A percentile compares a stretch with the other conserved stretches of the same genome.
These are phyloP conservation scores for Aphelocoma californica DNA, from an alignment of 2,797 vertebrate species.

Conservation along the genomic window DNA sequence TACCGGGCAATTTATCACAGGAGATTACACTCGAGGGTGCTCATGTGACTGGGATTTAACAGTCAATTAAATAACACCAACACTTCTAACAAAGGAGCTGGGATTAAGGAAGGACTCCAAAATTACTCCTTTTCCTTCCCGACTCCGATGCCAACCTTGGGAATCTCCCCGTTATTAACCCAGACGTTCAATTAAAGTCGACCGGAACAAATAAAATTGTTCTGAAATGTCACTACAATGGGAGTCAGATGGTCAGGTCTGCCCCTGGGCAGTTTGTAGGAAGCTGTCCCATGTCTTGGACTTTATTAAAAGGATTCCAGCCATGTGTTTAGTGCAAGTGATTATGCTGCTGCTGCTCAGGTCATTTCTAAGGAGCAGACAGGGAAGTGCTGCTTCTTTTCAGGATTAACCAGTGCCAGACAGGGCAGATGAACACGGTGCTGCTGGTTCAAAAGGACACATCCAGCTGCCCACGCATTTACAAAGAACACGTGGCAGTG, in stretches of 20 bases:
- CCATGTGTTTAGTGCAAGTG: neutral
- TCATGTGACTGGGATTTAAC: slow-evolving; percentile 59
- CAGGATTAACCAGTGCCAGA: neutral
- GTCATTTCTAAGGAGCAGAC: neutral
- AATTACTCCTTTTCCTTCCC: slow-evolving; percentile 48
- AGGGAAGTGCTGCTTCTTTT: neutral
- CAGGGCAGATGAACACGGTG: neutral
- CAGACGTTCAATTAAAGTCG: neutral
- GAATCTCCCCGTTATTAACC: neutral
- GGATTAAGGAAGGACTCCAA: slow-evolving; percentile 30
- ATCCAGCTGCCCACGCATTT: neutral
- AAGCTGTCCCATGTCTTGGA: neutral
- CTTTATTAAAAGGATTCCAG: neutral
- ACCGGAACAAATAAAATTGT: neutral
- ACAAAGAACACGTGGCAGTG: neutral
- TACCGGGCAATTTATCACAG: slow-evolving; percentile 34
- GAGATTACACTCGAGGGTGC: slow-evolving; percentile 28
- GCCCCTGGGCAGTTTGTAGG: neutral
- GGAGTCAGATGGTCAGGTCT: neutral
- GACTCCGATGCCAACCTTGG: neutral
- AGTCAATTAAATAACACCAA: slow-evolving; percentile 47
- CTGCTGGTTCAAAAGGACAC: neutral
- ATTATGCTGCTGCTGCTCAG: neutral
- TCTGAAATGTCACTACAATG: neutral
- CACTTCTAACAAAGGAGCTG: slow-evolving; percentile 27